A percentile compares a stretch with the other conserved stretches of the same genome.
Conservation (phyloP, 2,113 vertebrate genomes). For the Monarcha castaneiventris region DNA sequence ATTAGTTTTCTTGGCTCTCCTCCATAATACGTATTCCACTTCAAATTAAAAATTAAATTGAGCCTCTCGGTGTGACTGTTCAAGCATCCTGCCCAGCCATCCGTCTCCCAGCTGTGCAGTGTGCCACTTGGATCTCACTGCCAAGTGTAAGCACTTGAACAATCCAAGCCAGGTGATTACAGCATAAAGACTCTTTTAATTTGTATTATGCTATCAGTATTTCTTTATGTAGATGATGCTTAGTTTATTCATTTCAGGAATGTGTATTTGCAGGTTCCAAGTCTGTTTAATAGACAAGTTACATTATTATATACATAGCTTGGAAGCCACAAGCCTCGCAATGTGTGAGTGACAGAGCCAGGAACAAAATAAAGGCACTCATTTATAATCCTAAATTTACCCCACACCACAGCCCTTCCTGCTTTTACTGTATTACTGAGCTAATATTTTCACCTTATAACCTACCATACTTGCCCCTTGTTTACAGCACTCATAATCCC, state of each 20-base stretch:
- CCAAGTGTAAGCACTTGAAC: not conserved
- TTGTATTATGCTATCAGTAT: not conserved
- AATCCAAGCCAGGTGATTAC: not conserved
- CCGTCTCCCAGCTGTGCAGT: not conserved
- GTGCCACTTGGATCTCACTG: not conserved
- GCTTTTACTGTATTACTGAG: not conserved
- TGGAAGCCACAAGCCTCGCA: not conserved
- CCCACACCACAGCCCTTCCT: not conserved
- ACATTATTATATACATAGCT: not conserved
- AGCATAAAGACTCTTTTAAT: not conserved
- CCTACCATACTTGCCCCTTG: not conserved
- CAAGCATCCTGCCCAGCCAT: not conserved
- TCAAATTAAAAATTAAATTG: conserved; percentile 35
- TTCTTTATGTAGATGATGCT: not conserved
- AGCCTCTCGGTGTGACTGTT: not conserved
- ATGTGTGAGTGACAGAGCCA: not conserved
- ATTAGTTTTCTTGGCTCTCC: conserved; percentile 3
- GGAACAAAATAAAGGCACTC: not conserved
- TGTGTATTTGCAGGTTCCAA: not conserved
- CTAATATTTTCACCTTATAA: not conserved
- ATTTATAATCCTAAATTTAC: not conserved
- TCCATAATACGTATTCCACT: not conserved
- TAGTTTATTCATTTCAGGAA: not conserved
- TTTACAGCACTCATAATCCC: not conserved
- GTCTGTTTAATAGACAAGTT: not conserved